Evolutionary conservation across 2,113 vertebrate genomes (phyloP).

Genomic region (Lophochroa leadbeateri): DNA sequence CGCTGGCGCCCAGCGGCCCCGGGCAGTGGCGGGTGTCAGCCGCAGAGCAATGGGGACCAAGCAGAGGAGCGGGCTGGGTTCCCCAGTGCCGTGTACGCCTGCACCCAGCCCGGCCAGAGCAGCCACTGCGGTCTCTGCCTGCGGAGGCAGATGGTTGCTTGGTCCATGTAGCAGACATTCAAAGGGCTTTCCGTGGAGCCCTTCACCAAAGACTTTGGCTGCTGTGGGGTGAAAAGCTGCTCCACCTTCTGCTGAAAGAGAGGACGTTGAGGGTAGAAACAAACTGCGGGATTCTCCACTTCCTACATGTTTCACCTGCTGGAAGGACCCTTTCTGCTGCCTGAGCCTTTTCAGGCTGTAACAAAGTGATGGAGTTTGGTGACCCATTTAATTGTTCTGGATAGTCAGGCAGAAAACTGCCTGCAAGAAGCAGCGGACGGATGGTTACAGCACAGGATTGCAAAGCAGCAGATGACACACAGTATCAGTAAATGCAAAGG

Average conservation of each 20-base stretch:
- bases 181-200: neutral
- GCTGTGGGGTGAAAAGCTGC: neutral
- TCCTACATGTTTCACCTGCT: neutral
- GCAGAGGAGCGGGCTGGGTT: neutral
- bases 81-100: neutral
- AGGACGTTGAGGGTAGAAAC: rapidly evolving
- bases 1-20: neutral
- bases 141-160: neutral
- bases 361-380: neutral
- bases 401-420: neutral
- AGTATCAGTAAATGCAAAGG: neutral
- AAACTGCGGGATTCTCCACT: rapidly evolving
- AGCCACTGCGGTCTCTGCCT: neutral
- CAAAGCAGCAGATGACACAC: neutral
- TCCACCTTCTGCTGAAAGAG: neutral
- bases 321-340: neutral
- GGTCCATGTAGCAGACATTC: rapidly evolving
- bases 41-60: neutral
- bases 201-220: neutral
- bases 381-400: neutral
- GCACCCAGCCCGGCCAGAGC: neutral
- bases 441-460: neutral
- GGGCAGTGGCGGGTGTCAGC: no score
- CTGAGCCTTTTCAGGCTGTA: neutral
- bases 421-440: neutral